phyloP scores from a whole-genome alignment of 2,113 vertebrate species.

The Ceratotherium simum region DNA sequence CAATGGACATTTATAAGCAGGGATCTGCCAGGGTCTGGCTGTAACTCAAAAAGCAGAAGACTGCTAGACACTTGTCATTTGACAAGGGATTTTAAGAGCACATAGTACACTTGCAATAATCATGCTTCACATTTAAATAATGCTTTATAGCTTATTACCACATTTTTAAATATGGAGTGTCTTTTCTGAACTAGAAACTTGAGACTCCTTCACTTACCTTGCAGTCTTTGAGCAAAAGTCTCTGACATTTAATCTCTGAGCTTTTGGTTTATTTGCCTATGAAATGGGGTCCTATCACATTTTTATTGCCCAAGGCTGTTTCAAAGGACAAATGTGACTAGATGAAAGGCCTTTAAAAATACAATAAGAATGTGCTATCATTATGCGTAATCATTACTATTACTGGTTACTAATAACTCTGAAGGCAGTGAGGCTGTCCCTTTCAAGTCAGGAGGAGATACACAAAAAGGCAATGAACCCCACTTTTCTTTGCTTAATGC shows the following conservation, averaged over 20 bases:
- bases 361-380: neutral
- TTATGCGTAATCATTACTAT: neutral
- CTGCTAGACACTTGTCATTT: slow-evolving; percentile 4
- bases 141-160: accelerated
- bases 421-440: neutral
- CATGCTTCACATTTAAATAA: neutral
- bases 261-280: neutral
- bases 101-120: neutral
- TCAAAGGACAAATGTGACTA: slow-evolving; percentile 24
- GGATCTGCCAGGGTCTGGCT: neutral
- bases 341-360: slow-evolving; percentile 28
- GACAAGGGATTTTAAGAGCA: slow-evolving; percentile 68
- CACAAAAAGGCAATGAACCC: neutral
- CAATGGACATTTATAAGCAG: neutral
- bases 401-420: neutral
- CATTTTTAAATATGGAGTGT: neutral
- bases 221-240: neutral
- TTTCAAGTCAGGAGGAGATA: neutral
- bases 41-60: slow-evolving; percentile 33
- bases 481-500: neutral
- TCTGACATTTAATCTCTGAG: slow-evolving; percentile 6
- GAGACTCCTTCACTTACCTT: slow-evolving; percentile 44
- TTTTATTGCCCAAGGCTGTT: slow-evolving; percentile 64
- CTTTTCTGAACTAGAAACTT: neutral
- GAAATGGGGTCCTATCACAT: neutral